Conservation (phyloP, 2,888 invertebrate genomes). For the Sinotaia quadrata region DNA sequence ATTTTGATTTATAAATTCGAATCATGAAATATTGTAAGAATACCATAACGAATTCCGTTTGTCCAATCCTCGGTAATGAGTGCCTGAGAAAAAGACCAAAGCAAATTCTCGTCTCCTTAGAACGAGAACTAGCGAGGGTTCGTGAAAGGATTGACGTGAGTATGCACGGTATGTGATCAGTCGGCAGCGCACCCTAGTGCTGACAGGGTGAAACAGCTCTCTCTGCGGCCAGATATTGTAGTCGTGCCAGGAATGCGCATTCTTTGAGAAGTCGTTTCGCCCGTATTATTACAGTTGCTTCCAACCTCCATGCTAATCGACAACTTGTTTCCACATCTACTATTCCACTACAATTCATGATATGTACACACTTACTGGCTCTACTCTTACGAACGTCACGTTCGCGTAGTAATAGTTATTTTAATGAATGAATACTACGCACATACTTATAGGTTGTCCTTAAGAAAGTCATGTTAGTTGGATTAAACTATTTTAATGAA, state of each 20-base stretch:
- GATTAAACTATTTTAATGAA: too few relatives aligned
- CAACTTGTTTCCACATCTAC: neutral
- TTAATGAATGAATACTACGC: too few relatives aligned
- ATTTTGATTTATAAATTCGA: too few relatives aligned
- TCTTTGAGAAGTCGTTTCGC: neutral
- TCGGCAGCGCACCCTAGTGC: conserved; percentile 25
- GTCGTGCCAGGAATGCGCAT: conserved; percentile 17
- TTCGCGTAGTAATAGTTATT: too few relatives aligned
- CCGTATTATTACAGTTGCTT: conserved; percentile 37
- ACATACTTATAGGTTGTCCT: too few relatives aligned
- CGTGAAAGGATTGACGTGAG: conserved; percentile 19
- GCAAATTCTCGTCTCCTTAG: conserved; percentile 9
- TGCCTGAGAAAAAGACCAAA: too few relatives aligned
- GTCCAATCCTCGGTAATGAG: too few relatives aligned
- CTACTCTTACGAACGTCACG: too few relatives aligned
- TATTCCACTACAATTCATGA: neutral
- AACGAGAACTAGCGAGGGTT: conserved; percentile 6
- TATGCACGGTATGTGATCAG: conserved; percentile 27
- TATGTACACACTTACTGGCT: too few relatives aligned
- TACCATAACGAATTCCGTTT: too few relatives aligned
- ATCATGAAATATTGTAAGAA: too few relatives aligned
- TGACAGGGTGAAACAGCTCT: conserved; percentile 25
- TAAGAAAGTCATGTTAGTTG: too few relatives aligned
- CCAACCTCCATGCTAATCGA: conserved; percentile 24
- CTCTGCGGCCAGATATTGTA: conserved; percentile 17